Evolutionary conservation across 2,888 invertebrate species (phyloP).

Genomic region (Dorcus hopei): DNA sequence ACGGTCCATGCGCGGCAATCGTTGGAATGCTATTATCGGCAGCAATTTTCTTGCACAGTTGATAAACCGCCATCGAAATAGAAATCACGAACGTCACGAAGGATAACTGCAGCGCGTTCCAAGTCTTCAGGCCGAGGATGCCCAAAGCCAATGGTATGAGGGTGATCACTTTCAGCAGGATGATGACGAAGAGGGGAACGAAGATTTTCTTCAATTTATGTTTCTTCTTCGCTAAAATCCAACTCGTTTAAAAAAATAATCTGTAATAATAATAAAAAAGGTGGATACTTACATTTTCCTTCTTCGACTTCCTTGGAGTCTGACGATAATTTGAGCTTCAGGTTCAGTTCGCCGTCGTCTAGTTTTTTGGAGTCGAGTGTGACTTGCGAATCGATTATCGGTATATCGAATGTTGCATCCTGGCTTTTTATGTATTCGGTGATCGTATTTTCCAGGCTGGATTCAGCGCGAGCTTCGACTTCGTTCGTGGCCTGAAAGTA

Average conservation of each 20-base stretch:
- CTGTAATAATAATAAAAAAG: background rate
- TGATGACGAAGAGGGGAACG: slow-evolving; percentile 77
- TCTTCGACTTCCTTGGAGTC: slow-evolving; percentile 40
- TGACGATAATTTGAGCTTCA: slow-evolving; percentile 63
- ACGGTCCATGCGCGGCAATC: slow-evolving; percentile 53
- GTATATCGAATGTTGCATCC: slow-evolving; percentile 73
- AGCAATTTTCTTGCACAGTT: slow-evolving; percentile 81
- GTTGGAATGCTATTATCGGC: slow-evolving; percentile 59
- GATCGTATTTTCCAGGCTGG: slow-evolving; percentile 63
- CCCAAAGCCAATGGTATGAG: slow-evolving; percentile 81
- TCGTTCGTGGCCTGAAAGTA: slow-evolving; percentile 45
- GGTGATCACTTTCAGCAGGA: slow-evolving; percentile 81
- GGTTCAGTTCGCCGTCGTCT: slow-evolving; percentile 68
- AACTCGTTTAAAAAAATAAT: background rate
- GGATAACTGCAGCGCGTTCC: slow-evolving; percentile 82
- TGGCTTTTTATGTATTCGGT: slow-evolving; percentile 71
- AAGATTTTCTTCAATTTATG: slow-evolving; percentile 77
- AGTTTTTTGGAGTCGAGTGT: slow-evolving; percentile 74
- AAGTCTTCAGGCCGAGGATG: slow-evolving; percentile 79
- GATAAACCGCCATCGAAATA: slow-evolving; percentile 80
- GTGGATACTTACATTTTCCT: background rate
- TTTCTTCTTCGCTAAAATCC: slow-evolving; percentile 15
- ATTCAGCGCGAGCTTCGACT: slow-evolving; percentile 54
- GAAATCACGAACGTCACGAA: slow-evolving; percentile 85
- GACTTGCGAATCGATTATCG: slow-evolving; percentile 68